These are phyloP conservation scores for Gephyroberyx darwinii DNA, from an alignment of 2,797 vertebrate species.

Conservation along the genomic window DNA sequence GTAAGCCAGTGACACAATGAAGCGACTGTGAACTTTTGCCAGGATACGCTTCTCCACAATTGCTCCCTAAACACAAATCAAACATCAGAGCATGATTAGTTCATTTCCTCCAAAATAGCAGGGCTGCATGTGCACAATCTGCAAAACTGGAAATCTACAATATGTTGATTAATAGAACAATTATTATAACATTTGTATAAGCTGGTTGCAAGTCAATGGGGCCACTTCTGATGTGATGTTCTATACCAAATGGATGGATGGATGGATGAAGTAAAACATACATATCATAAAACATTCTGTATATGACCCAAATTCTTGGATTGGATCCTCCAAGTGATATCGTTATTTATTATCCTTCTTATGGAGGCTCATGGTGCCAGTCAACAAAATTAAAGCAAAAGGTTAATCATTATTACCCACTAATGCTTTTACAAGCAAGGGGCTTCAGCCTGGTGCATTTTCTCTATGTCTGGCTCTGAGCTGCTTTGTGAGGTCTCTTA, in stretches of 20 bases:
- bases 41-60: constrained; percentile 84
- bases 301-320: not conserved
- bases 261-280: too few species aligned
- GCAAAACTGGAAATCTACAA: not conserved
- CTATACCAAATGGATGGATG: not conserved
- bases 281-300: not conserved
- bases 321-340: not conserved
- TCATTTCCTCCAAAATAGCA: not conserved
- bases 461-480: constrained; percentile 48
- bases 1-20: constrained; percentile 83
- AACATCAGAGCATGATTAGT: constrained; percentile 27
- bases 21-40: constrained; percentile 84
- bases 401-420: constrained; percentile 51
- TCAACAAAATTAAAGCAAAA: constrained; percentile 28
- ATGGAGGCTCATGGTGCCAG: not conserved
- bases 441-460: constrained; percentile 3
- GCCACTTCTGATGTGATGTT: not conserved
- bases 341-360: too few species aligned
- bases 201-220: not conserved
- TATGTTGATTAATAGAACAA: not conserved
- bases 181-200: not conserved
- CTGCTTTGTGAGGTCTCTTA: constrained; percentile 63
- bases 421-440: constrained; percentile 55
- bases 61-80: constrained; percentile 72
- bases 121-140: not conserved